These are phyloP conservation scores for Globodera ellingtonae DNA, from an alignment of 1,140 invertebrate species.

Conservation along the genomic window DNA sequence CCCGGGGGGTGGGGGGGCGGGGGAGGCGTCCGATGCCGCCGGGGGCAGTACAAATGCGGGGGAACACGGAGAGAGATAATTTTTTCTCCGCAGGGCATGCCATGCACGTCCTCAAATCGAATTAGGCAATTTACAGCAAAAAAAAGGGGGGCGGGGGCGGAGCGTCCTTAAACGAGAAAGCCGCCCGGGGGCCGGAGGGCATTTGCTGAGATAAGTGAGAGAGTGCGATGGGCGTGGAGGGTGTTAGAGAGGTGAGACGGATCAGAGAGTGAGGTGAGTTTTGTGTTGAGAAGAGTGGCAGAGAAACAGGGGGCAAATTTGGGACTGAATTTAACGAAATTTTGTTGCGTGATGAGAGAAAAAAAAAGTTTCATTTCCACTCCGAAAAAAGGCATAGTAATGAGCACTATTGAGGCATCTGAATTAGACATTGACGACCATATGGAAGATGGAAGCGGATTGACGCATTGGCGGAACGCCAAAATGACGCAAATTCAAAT, in stretches of 20 bases:
- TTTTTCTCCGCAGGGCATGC: background rate
- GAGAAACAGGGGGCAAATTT: no score
- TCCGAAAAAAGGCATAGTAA: no score
- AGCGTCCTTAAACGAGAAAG: background rate
- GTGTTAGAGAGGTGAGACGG: background rate
- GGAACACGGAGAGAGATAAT: background rate
- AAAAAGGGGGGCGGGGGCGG: background rate
- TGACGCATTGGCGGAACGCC: no score
- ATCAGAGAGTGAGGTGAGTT: background rate
- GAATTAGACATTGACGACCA: no score
- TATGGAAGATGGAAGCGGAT: no score
- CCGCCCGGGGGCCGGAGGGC: background rate
- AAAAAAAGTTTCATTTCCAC: no score
- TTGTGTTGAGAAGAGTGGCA: background rate
- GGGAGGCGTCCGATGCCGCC: background rate
- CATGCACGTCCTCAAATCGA: conserved; percentile 7
- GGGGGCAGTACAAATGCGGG: no score
- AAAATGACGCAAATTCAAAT: no score
- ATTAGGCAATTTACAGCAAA: conserved; percentile 19
- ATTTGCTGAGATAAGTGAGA: background rate
- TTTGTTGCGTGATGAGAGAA: no score
- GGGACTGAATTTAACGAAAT: no score
- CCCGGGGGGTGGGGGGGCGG: background rate
- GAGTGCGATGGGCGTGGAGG: background rate
- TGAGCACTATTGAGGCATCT: no score